Evolutionary conservation across 2,888 invertebrate genomes (phyloP).

Genomic region (Halictus quadricinctus): DNA sequence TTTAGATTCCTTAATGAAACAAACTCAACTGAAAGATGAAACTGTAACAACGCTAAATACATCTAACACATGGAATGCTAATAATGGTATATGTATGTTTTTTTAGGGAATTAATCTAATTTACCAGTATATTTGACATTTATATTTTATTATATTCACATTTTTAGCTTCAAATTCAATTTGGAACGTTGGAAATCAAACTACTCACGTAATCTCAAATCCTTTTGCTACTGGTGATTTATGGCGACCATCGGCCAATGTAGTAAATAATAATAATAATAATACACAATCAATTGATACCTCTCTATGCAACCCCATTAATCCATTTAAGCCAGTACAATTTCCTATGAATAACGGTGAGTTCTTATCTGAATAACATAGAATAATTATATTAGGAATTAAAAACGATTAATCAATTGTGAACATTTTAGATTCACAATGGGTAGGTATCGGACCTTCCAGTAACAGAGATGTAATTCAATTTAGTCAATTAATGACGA

Average conservation of each 20-base stretch:
- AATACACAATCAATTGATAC: constrained; percentile 77
- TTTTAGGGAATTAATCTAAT: neutral
- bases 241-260: constrained; percentile 78
- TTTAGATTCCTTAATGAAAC: constrained; percentile 88
- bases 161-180: constrained; percentile 73
- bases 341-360: constrained; percentile 79
- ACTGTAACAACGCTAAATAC: constrained; percentile 67
- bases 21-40: constrained; percentile 79
- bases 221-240: constrained; percentile 77
- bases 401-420: neutral
- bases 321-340: constrained; percentile 79
- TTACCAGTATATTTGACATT: neutral
- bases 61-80: constrained; percentile 75
- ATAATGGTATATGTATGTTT: constrained; percentile 65
- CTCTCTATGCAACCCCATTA: constrained; percentile 76
- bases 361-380: constrained; percentile 18
- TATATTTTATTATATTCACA: neutral
- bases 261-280: constrained; percentile 71
- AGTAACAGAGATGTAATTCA: constrained; percentile 79
- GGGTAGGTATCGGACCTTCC: constrained; percentile 77
- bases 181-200: constrained; percentile 76
- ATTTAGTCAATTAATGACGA: constrained; percentile 80
- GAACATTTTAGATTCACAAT: constrained; percentile 75
- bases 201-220: constrained; percentile 78
- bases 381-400: constrained; percentile 14